A percentile compares a stretch with the other conserved stretches of the same genome.
Evolutionary conservation across 2,797 vertebrate genomes (phyloP).

Genomic region (Gymnoscopelus braueri): DNA sequence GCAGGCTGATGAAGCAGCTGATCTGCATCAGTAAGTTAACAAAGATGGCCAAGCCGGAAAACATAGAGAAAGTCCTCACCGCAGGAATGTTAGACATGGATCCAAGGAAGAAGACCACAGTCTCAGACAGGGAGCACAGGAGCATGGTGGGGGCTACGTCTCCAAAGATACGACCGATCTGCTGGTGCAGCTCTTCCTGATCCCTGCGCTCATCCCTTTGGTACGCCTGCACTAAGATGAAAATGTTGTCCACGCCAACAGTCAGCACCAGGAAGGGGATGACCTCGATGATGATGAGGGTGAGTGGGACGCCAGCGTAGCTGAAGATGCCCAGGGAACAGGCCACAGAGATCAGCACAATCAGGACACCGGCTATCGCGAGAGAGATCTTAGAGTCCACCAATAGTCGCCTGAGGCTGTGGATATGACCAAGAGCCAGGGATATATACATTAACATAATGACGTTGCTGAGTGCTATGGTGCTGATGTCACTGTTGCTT

Average conservation of each 20-base stretch:
- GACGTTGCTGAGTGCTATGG: slow-evolving; percentile 88
- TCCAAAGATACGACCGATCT: slow-evolving; percentile 94
- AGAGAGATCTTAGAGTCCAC: slow-evolving; percentile 97
- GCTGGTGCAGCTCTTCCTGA: slow-evolving; percentile 92
- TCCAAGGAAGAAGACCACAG: slow-evolving; percentile 95
- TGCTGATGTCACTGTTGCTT: slow-evolving; percentile 88
- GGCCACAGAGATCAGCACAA: slow-evolving; percentile 92
- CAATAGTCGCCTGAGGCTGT: slow-evolving; percentile 84
- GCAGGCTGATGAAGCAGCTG: slow-evolving; percentile 95
- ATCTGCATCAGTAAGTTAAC: slow-evolving; percentile 98
- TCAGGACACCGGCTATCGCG: slow-evolving; percentile 92
- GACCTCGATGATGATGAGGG: slow-evolving; percentile 97
- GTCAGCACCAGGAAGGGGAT: slow-evolving; percentile 98
- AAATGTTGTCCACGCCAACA: slow-evolving; percentile 98
- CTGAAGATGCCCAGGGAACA: slow-evolving; percentile 97
- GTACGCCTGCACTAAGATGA: slow-evolving; percentile 95
- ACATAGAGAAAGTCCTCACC: slow-evolving; percentile 94
- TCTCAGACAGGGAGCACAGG: slow-evolving; percentile 94
- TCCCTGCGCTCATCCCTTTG: slow-evolving; percentile 93
- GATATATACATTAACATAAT: slow-evolving; percentile 98
- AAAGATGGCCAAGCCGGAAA: slow-evolving; percentile 93
- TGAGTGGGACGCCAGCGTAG: slow-evolving; percentile 89
- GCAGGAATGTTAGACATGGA: slow-evolving; percentile 94
- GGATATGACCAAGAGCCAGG: slow-evolving; percentile 90
- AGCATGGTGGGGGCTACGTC: slow-evolving; percentile 96